Evolutionary conservation across 1,140 invertebrate genomes (phyloP).

Genomic region (Polyergus mexicanus): DNA sequence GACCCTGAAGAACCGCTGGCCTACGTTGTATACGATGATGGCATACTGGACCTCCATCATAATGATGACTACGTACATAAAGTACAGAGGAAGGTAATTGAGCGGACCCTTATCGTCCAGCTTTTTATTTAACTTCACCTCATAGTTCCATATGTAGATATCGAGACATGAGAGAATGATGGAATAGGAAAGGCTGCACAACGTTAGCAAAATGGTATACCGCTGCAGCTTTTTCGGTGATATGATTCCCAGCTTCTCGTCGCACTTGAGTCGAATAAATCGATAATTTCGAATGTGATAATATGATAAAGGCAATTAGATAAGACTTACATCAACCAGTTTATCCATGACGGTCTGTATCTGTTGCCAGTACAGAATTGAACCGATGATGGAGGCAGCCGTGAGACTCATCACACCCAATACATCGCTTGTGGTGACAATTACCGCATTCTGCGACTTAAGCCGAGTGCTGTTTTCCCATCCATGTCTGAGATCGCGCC

Average conservation of each 20-base stretch:
- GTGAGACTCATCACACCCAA: slow-evolving; percentile 78
- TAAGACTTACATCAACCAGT: slow-evolving; percentile 77
- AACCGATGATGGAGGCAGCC: slow-evolving; percentile 73
- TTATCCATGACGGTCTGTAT: slow-evolving; percentile 78
- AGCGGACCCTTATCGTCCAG: slow-evolving; percentile 81
- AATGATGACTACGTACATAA: slow-evolving; percentile 82
- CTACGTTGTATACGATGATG: slow-evolving; percentile 80
- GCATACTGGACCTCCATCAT: slow-evolving; percentile 83
- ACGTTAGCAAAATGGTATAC: slow-evolving; percentile 71
- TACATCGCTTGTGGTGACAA: slow-evolving; percentile 82
- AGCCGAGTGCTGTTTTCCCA: slow-evolving; percentile 83
- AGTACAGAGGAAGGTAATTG: slow-evolving; percentile 83
- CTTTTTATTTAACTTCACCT: slow-evolving; percentile 72
- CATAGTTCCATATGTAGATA: slow-evolving; percentile 76
- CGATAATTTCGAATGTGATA: background rate
- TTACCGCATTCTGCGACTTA: slow-evolving; percentile 81
- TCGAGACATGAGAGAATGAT: slow-evolving; percentile 77
- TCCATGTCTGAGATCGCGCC: slow-evolving; percentile 82
- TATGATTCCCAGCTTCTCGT: slow-evolving; percentile 75
- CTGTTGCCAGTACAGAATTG: slow-evolving; percentile 79
- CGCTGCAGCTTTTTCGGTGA: slow-evolving; percentile 74
- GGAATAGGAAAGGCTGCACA: slow-evolving; percentile 70
- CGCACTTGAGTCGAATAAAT: slow-evolving; percentile 69
- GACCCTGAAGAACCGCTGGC: slow-evolving; percentile 80
- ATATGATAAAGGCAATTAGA: background rate